phyloP scores from a whole-genome alignment of 2,888 invertebrate species.

The Synergus gifuensis region DNA sequence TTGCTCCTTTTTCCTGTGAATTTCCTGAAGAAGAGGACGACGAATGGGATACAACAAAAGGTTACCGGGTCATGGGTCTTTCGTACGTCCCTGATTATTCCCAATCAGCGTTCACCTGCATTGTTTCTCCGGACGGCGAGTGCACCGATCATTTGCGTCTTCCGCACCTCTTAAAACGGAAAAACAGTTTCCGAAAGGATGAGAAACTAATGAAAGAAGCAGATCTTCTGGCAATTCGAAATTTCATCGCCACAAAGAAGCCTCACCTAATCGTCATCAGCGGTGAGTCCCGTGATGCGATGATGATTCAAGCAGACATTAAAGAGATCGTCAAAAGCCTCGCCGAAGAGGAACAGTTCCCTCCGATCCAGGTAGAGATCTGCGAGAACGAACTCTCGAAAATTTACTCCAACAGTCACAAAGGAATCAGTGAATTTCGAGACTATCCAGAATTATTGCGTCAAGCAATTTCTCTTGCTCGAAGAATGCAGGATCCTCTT shows the following conservation, averaged over 20 bases:
- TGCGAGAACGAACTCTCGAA: conserved; percentile 96
- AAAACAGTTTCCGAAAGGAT: conserved; percentile 85
- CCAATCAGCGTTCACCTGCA: conserved; percentile 92
- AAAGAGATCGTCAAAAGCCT: conserved; percentile 86
- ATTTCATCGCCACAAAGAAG: conserved; percentile 93
- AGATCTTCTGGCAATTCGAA: conserved; percentile 84
- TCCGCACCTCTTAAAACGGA: conserved; percentile 90
- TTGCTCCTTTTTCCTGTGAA: conserved; percentile 89
- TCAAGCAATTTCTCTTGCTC: conserved; percentile 95
- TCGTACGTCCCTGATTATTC: conserved; percentile 92
- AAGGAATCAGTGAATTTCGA: conserved; percentile 91
- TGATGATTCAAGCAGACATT: conserved; percentile 89
- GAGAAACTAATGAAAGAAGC: conserved; percentile 84
- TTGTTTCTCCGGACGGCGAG: conserved; percentile 93
- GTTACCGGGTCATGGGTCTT: conserved; percentile 91
- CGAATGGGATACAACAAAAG: conserved; percentile 92
- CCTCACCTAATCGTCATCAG: conserved; percentile 96
- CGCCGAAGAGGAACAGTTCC: conserved; percentile 91
- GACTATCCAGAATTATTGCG: conserved; percentile 95
- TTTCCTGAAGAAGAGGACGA: conserved; percentile 92
- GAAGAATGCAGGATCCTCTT: conserved; percentile 96
- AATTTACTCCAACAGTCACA: conserved; percentile 94
- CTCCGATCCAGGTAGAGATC: conserved; percentile 92
- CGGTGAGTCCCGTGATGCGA: conserved; percentile 93
- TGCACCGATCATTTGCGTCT: conserved; percentile 94